These are phyloP conservation scores for Hippoglossus hippoglossus DNA, from an alignment of 2,797 vertebrate species.

Conservation along the genomic window DNA sequence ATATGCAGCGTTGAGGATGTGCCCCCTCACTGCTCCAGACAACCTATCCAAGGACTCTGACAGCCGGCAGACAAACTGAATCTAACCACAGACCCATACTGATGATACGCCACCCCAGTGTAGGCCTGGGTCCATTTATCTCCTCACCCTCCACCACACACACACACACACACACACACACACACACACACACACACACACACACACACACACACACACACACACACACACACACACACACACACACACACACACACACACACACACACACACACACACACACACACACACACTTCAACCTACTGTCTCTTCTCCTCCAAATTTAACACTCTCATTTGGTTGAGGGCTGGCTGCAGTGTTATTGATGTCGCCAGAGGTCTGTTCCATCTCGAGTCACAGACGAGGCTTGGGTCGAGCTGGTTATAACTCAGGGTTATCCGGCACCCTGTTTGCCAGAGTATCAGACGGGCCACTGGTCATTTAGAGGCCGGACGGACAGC, in stretches of 20 bases:
- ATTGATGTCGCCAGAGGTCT: constrained; percentile 74
- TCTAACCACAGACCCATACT: constrained; percentile 60
- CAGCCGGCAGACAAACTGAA: constrained; percentile 62
- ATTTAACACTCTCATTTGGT: constrained; percentile 70
- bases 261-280: constrained; percentile 19
- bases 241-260: constrained; percentile 19
- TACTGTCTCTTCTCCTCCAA: constrained; percentile 52
- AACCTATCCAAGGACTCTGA: constrained; percentile 65
- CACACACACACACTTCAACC: constrained; percentile 26
- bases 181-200: constrained; percentile 29
- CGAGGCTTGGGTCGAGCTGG: constrained; percentile 69
- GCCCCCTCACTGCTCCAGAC: constrained; percentile 57
- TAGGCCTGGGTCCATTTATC: constrained; percentile 53
- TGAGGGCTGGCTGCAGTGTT: constrained; percentile 59
- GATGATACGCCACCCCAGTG: constrained; percentile 59
- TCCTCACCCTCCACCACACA: constrained; percentile 23
- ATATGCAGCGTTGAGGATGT: constrained; percentile 62
- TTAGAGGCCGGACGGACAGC: constrained; percentile 63
- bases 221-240: constrained; percentile 39
- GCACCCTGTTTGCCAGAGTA: constrained; percentile 52
- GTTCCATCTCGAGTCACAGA: constrained; percentile 68
- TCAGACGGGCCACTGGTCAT: constrained; percentile 57
- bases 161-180: constrained; percentile 10
- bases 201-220: constrained; percentile 15
- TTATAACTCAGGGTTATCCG: constrained; percentile 69